Percentiles rank a stretch among this genome's conserved stretches.
phyloP scores from a whole-genome alignment of 2,888 invertebrate species.

The Glyphotaelius pellucidus region DNA sequence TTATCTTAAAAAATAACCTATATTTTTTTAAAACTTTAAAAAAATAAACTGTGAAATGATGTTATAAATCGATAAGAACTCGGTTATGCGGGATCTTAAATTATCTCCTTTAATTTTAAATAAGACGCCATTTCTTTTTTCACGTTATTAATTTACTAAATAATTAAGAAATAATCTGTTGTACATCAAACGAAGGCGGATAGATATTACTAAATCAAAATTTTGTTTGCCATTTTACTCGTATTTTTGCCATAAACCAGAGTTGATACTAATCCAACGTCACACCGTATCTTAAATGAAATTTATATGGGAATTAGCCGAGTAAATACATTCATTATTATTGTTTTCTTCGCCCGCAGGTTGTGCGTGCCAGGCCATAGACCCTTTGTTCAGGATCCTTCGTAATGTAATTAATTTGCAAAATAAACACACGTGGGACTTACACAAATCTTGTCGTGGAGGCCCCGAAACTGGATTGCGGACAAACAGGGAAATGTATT shows the following conservation, averaged over 20 bases:
- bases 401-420: not conserved
- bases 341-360: not conserved
- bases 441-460: not conserved
- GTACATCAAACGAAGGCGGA: no score
- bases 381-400: not conserved
- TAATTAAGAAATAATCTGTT: no score
- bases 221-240: no score
- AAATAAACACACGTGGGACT: slow-evolving; percentile 2
- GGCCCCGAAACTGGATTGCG: not conserved
- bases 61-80: no score
- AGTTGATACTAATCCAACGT: not conserved
- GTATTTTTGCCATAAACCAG: not conserved
- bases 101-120: no score
- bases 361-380: not conserved
- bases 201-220: no score
- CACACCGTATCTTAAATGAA: not conserved
- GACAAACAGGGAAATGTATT: not conserved
- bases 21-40: no score
- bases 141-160: no score
- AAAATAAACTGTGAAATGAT: no score
- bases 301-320: not conserved
- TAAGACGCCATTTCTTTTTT: no score
- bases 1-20: no score
- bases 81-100: no score
- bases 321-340: not conserved